Base-by-base conservation (phyloP, 2,888 invertebrate species). In the Apodemia zela region DNA sequence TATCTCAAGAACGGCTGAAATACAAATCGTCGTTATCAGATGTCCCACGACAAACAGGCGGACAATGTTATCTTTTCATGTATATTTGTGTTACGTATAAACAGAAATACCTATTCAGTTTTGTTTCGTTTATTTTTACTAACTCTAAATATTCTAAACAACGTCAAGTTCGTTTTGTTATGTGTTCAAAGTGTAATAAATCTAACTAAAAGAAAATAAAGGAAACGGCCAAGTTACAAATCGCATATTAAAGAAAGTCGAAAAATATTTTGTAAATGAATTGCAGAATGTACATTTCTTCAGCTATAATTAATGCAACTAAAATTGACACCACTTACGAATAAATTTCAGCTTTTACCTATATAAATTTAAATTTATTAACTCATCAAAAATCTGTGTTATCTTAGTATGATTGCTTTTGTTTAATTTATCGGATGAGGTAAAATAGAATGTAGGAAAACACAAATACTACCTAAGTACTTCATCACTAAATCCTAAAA, bases 1-100 rank as follows among this genome's bases (percentile, higher is more conserved):
- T 54, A 54, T 54, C 54, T 54, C 54, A 15, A 54, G 54, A 54
- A 54, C 29, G 25, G 25, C 54, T 29, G 54, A 54, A 54, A 54
- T 54, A 54, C 54, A 54, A 54, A 54, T 54, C 54, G 54, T 25
- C 29, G 54, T 54, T 54, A 54, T 54, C 54, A 29, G 54, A 54
- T 54, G 54, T 54, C 54, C 54, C 54, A 54, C 54, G 29, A 54
- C 54, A 54, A 54, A 54, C 54, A 54, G 25, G 29, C 54, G 54
- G 54, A 54, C 54, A 54, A 54, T 54, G 54, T 54, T 54, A 54
- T 54, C 54, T 54, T 15, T 54, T 54, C 54, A 29, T 29, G 54
- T 54, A 54, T 54, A 54, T 54, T 54, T 54, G 54, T 54, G n/a
- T 25, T 15, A 51, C 21, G 51, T 18, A 54, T 54, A 54, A 25